Evolutionary conservation across 2,113 vertebrate genomes (phyloP).

Genomic region (Oryzias celebensis): DNA sequence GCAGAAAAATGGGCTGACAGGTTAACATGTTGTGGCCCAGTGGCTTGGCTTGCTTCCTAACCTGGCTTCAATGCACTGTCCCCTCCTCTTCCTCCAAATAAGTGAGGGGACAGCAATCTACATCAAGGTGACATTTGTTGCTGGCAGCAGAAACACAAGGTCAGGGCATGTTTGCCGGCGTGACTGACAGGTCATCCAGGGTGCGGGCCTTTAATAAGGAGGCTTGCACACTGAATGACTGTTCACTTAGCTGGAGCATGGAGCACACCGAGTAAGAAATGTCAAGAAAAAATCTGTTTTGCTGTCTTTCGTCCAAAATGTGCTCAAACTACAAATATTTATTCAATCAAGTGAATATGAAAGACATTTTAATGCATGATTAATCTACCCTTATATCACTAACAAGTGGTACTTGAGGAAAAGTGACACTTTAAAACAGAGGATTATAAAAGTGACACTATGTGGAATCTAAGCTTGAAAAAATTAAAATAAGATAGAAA

Average conservation of each 20-base stretch:
- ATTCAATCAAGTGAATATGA: not conserved
- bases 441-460: constrained; percentile 1
- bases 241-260: not conserved
- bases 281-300: not conserved
- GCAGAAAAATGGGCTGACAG: constrained; percentile 70
- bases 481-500: too few relatives aligned
- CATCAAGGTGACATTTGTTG: constrained; percentile 64
- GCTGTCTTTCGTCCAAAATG: not conserved
- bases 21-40: constrained; percentile 70
- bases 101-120: constrained; percentile 33
- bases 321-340: not conserved
- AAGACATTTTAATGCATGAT: constrained; percentile 4
- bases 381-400: not conserved
- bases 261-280: not conserved
- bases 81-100: constrained; percentile 25
- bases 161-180: constrained; percentile 38
- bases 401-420: constrained; percentile 53
- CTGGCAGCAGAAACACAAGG: constrained; percentile 58
- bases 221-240: constrained; percentile 12
- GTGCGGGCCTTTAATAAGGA: constrained; percentile 46
- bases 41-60: constrained; percentile 55
- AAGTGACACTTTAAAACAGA: constrained; percentile 42
- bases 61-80: constrained; percentile 25
- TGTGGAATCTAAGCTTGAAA: not conserved
- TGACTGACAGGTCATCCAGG: constrained; percentile 49